Percentiles rank a stretch among this genome's conserved stretches.
phyloP scores from a whole-genome alignment of 2,113 vertebrate genomes.

The Dipodomys stephensi region DNA sequence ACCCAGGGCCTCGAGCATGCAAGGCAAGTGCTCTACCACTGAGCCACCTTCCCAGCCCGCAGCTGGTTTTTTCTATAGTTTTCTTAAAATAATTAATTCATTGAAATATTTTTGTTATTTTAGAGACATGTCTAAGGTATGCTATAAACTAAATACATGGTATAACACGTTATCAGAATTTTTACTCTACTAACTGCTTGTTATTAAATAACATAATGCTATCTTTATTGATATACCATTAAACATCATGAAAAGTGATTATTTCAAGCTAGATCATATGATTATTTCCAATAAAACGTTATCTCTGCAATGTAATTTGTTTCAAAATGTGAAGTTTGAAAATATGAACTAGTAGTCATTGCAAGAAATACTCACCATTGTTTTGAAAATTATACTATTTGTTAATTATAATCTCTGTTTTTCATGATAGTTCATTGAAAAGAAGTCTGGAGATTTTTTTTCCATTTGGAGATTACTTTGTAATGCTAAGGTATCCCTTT shows the following conservation, averaged over 20 bases:
- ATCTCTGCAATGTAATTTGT: slow-evolving; percentile 20
- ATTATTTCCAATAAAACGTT: slow-evolving; percentile 37
- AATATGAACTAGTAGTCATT: slow-evolving; percentile 38
- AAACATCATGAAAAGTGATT: background rate
- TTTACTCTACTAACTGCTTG: slow-evolving; percentile 45
- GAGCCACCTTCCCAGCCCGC: too few relatives aligned
- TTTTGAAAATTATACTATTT: slow-evolving; percentile 62
- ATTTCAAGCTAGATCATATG: slow-evolving; percentile 12
- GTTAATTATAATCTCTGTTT: slow-evolving; percentile 47
- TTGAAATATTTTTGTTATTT: background rate
- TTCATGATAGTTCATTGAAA: slow-evolving; percentile 64
- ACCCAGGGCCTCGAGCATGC: too few relatives aligned
- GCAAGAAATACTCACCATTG: background rate
- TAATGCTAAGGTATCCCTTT: fast-evolving
- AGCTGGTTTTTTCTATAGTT: background rate
- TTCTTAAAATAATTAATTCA: slow-evolving; percentile 4
- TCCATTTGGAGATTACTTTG: background rate
- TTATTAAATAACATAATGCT: background rate
- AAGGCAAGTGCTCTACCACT: too few relatives aligned
- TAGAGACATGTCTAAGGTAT: background rate
- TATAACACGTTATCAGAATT: slow-evolving; percentile 46
- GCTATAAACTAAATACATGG: background rate
- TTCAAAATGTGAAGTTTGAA: slow-evolving; percentile 37
- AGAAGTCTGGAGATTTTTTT: background rate
- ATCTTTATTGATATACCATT: slow-evolving; percentile 35